Percentiles rank a stretch among this genome's conserved stretches.
phyloP scores from a whole-genome alignment of 2,888 invertebrate genomes.

The Macrostomum cliftonense region DNA sequence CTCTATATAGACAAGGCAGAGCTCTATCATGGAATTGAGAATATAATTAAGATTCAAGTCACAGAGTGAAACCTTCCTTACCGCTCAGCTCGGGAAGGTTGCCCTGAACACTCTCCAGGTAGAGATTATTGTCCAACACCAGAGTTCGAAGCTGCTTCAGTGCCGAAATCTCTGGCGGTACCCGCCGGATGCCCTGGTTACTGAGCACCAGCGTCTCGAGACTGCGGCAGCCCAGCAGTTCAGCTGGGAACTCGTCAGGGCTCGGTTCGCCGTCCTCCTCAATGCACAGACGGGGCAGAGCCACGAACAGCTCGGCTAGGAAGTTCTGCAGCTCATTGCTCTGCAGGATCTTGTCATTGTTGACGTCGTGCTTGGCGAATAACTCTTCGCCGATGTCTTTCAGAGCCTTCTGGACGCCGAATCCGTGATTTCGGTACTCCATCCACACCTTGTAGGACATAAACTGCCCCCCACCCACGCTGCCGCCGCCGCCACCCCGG shows the following conservation, averaged over 20 bases:
- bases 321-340: background rate
- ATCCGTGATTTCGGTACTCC: too few species aligned
- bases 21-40: too few species aligned
- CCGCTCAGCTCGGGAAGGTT: too few species aligned
- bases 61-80: too few species aligned
- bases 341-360: background rate
- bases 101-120: slow-evolving; percentile 2
- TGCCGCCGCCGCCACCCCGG: too few species aligned
- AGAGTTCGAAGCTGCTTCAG: slow-evolving; percentile 2
- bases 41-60: too few species aligned
- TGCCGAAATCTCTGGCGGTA: slow-evolving; percentile 21
- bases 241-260: slow-evolving; percentile 16
- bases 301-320: background rate
- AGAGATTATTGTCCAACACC: slow-evolving; percentile 6
- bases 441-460: too few species aligned
- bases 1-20: too few species aligned
- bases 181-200: slow-evolving; percentile 22
- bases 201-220: slow-evolving; percentile 20
- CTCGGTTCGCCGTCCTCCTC: background rate
- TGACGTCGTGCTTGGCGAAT: too few species aligned
- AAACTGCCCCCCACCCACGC: too few species aligned
- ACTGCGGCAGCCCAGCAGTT: slow-evolving; percentile 18
- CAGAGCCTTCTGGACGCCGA: too few species aligned
- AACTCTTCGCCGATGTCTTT: too few species aligned
- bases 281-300: background rate